Base-by-base conservation (phyloP, 2,888 invertebrate species). In the Pilophorus perplexus region DNA sequence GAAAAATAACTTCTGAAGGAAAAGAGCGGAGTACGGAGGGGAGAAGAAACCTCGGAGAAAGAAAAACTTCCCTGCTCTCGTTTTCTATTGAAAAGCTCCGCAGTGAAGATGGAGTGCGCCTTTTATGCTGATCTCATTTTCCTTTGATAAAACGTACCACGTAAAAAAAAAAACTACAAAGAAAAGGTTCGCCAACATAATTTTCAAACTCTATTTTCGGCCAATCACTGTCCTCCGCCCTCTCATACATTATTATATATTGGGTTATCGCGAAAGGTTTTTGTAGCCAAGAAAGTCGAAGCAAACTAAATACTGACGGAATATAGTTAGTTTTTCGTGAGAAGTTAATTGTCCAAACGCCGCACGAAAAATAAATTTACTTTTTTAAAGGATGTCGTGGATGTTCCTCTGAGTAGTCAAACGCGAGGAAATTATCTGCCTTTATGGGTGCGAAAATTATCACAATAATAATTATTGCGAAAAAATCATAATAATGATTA, bases 121-220 rank as follows among this genome's bases (percentile, higher is more conserved):
- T 62, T 62, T 62, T 62, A 62, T 62, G 62, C 62, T 62, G 62
- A 62, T 62, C 62, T 62, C 62, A 62, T 62, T 62, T 62, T 62
- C 62, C 62, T 62, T 62, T 62, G 62, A 62, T 62, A 62, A 62
- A 62, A 46, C 62, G 62, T 20, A 62, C 18, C 62, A 62, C 33
- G 38, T 20, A 20, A 62, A 33, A 62, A 62, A 59, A 37, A n/a
- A 62, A 28, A 46, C 40, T 42, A 44, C 10, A 37, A 20, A 20
- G 38, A 46, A 28, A 28, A 27, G 46, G 44, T 46, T 46, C 28
- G 28, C 62, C 48, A 46, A 46, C 62, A 62, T 62, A 28, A 62
- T 62, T 62, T 33, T 40, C 46, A 48, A 46, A 62, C 62, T 40
- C 60, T 16, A 62, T 62, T 62, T 46, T n/a, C 27, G 62, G 8